Evolutionary conservation across 2,113 vertebrate species (phyloP), one percentile per base, ranked within the genome.

Genomic region (Nannospalax galili): DNA sequence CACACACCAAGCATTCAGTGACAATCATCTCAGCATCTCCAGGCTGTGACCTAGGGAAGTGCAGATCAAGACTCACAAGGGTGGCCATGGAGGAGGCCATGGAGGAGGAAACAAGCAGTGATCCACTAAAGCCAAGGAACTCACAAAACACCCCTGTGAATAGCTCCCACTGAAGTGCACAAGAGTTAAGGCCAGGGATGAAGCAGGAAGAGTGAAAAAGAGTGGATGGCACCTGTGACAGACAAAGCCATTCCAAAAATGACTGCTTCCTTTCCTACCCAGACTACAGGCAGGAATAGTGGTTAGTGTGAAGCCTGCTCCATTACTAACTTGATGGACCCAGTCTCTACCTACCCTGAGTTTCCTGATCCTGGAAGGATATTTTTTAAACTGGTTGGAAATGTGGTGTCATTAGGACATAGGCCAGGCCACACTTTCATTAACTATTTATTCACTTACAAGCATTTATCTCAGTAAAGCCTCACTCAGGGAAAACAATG

Each of bases 51-150:
- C 22, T 22, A 45, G 40, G 42, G 26, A 77, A 30, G 30, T 30
- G 42, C 42, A 30, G 42, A 45, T 37, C 4, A 11, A 22, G 3
- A 26, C 19, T 22, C 72, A 74, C 32, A 70, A 69, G 35, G n/a
- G n/a, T n/a, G n/a, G n/a, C n/a, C 48, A 52, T 52, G 11, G 48
- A 52, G 17, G 37, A 40, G 4, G 40, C 73, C 12, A 24, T 5
- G 7, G 26, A 28, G 14, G 12, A 30, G 74, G 12, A 48, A 30
- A 11, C 12, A 48, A 30, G 26, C 12, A 7, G 11, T 60, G 48
- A 95, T 79, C 89, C 93, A 84, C 94, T 95, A n/a, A 0, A 96
- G 72, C 40, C 87, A 82, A 52, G 42, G 4, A 32, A 90, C 45
- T 73, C 94, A 97, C n/a, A 58, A 19, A 58, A 84, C 89, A 84